These are phyloP conservation scores for Dasypogon diadema DNA, from an alignment of 2,888 invertebrate species.

Conservation along the genomic window DNA sequence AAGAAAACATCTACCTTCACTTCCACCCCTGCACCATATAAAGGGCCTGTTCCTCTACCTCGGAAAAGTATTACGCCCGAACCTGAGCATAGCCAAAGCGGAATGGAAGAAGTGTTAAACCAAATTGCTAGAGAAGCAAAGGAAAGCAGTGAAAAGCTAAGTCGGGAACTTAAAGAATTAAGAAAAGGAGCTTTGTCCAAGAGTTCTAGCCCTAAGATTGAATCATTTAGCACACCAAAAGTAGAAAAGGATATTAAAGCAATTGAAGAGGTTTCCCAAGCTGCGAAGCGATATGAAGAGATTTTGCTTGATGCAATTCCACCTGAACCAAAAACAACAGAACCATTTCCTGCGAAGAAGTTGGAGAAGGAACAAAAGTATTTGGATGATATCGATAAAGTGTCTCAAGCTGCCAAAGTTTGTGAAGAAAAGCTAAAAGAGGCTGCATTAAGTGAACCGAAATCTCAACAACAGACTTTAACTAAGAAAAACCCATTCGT, in stretches of 20 bases:
- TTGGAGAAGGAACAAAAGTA: slow-evolving; percentile 65
- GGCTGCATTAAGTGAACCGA: slow-evolving; percentile 64
- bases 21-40: slow-evolving; percentile 62
- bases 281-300: slow-evolving; percentile 70
- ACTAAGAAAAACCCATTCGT: not conserved
- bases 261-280: slow-evolving; percentile 69
- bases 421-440: slow-evolving; percentile 67
- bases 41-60: slow-evolving; percentile 72
- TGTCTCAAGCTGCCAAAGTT: slow-evolving; percentile 66
- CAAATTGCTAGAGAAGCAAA: slow-evolving; percentile 81
- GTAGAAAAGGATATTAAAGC: slow-evolving; percentile 63
- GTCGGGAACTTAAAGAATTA: slow-evolving; percentile 75
- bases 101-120: slow-evolving; percentile 79
- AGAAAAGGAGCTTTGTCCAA: slow-evolving; percentile 63
- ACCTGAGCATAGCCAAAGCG: slow-evolving; percentile 69
- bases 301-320: slow-evolving; percentile 68
- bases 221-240: slow-evolving; percentile 62
- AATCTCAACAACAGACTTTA: not conserved
- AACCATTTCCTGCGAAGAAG: slow-evolving; percentile 51
- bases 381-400: slow-evolving; percentile 64
- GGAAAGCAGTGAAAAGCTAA: slow-evolving; percentile 78
- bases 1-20: slow-evolving; percentile 1
- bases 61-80: slow-evolving; percentile 69
- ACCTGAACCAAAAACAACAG: slow-evolving; percentile 50
- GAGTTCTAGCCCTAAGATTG: slow-evolving; percentile 13